Conservation (phyloP, 2,113 vertebrate genomes). For the Vimba vimba region DNA sequence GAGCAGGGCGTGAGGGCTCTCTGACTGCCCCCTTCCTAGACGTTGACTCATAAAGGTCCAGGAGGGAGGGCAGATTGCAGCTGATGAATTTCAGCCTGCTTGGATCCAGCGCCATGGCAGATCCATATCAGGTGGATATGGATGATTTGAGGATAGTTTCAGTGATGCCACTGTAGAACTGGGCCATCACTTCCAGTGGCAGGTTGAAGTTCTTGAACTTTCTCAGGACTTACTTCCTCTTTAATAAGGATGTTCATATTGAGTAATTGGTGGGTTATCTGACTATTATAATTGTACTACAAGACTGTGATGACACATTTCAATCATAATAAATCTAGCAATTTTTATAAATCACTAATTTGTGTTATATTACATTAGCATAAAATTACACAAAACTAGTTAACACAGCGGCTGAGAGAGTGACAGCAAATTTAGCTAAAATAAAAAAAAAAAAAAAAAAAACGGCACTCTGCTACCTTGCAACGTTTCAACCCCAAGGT, state of each 20-base stretch:
- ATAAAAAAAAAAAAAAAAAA: too few relatives aligned
- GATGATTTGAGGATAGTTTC: neutral
- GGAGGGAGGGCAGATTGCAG: neutral
- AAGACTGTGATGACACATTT: neutral
- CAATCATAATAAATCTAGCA: neutral
- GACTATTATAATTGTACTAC: neutral
- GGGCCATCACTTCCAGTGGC: neutral
- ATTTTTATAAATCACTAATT: neutral
- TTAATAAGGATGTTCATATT: neutral
- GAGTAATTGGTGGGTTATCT: neutral
- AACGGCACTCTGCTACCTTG: too few relatives aligned
- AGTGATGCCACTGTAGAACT: neutral
- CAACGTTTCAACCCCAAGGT: too few relatives aligned
- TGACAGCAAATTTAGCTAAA: too few relatives aligned
- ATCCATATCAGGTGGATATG: neutral
- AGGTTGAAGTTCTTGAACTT: neutral
- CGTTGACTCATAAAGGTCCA: slow-evolving; percentile 18
- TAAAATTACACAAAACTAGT: neutral
- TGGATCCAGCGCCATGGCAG: neutral
- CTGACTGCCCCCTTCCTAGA: neutral
- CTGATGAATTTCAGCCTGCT: neutral
- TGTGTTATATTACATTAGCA: neutral
- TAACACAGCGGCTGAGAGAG: neutral
- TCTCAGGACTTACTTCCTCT: neutral
- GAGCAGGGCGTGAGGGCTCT: neutral